phyloP scores from a whole-genome alignment of 2,888 invertebrate species.

The Drosophila villosipedis region DNA sequence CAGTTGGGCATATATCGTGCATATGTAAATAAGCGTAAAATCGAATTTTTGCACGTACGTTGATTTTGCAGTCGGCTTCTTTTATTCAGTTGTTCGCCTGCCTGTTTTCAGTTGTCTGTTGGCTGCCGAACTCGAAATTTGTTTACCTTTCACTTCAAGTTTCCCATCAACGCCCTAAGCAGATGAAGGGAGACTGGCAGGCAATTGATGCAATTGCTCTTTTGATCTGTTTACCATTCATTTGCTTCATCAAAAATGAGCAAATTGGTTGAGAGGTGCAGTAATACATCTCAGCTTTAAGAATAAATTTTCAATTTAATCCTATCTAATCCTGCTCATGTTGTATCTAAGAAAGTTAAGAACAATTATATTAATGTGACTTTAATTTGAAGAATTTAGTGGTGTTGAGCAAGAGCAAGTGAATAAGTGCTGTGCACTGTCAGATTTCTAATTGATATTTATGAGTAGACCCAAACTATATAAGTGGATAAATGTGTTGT shows the following conservation, averaged over 20 bases:
- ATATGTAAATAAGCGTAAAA: slow-evolving; percentile 40
- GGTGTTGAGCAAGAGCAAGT: not conserved
- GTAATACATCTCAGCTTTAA: not conserved
- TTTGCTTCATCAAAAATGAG: slow-evolving; percentile 19
- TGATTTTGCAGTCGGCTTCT: slow-evolving; percentile 9
- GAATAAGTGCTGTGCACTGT: not conserved
- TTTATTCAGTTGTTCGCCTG: not conserved
- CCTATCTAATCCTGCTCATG: not conserved
- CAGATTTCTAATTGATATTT: slow-evolving; percentile 8
- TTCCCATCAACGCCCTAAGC: slow-evolving; percentile 29
- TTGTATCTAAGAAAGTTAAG: not conserved
- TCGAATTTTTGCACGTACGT: slow-evolving; percentile 34
- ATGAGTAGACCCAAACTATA: not conserved
- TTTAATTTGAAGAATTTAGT: not conserved
- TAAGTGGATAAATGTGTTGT: slow-evolving; percentile 22
- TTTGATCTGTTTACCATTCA: slow-evolving; percentile 60
- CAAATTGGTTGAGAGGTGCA: slow-evolving; percentile 1
- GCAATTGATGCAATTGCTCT: slow-evolving; percentile 59
- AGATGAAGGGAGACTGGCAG: slow-evolving; percentile 18
- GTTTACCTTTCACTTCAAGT: slow-evolving; percentile 36
- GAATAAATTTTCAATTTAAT: not conserved
- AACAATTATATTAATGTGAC: not conserved
- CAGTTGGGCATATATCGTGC: slow-evolving; percentile 19
- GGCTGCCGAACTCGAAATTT: slow-evolving; percentile 37
- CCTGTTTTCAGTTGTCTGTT: slow-evolving; percentile 22